Evolutionary conservation across 2,888 invertebrate genomes (phyloP).

Genomic region (Theristus sp.): DNA sequence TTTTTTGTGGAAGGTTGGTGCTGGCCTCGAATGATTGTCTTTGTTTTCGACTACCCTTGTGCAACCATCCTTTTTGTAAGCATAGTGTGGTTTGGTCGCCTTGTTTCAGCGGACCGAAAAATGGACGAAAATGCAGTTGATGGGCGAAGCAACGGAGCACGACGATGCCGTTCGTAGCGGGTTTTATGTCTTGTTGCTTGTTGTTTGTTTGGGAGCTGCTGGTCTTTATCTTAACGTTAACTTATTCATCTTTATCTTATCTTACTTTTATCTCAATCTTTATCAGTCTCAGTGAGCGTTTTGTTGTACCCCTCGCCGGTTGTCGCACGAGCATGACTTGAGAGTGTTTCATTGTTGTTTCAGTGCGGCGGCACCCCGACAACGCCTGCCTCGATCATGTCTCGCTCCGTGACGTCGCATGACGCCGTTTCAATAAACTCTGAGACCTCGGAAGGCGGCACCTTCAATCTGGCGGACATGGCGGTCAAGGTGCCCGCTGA

Average conservation of each 20-base stretch:
- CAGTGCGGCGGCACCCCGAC: background rate
- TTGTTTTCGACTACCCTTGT: background rate
- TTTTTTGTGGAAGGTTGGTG: too few species aligned
- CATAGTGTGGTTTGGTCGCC: too few species aligned
- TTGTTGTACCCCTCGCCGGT: background rate
- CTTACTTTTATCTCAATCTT: too few species aligned
- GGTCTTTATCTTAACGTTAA: background rate
- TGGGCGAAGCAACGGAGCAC: conserved; percentile 10
- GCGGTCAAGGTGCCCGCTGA: conserved; percentile 10
- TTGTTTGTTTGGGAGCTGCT: background rate
- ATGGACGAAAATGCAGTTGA: conserved; percentile 21
- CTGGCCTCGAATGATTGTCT: too few species aligned
- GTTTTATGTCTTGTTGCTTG: too few species aligned
- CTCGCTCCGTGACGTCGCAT: background rate
- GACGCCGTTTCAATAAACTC: background rate
- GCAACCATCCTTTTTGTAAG: background rate
- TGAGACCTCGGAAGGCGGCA: conserved; percentile 15
- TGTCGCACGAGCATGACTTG: background rate
- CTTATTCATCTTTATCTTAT: too few species aligned
- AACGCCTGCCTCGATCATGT: too few species aligned
- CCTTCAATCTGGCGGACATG: conserved; percentile 21
- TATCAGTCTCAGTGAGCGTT: too few species aligned
- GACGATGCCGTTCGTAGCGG: background rate
- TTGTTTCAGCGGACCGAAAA: conserved; percentile 21
- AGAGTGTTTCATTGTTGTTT: background rate